Conservation (phyloP, 2,888 invertebrate genomes). For the Nudaria mundana region DNA sequence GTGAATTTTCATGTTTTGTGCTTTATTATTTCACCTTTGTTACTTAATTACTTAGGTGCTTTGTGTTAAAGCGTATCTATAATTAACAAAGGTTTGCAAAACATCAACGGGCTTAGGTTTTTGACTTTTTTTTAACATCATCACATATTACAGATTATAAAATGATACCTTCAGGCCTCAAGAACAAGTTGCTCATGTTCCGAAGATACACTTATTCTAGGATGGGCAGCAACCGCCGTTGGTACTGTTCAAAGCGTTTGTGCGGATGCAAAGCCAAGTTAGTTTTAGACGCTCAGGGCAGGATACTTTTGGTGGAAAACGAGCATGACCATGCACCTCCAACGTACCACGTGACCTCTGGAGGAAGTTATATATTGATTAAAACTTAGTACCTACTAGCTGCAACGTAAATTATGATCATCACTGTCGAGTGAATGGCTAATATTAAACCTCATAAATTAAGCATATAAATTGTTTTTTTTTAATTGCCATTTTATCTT, state of each 20-base stretch:
- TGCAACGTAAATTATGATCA: no score
- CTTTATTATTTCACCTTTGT: not conserved
- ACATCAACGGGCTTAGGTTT: no score
- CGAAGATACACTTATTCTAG: conserved; percentile 1
- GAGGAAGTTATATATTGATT: not conserved
- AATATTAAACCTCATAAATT: not conserved
- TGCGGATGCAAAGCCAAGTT: not conserved
- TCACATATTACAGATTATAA: conserved; percentile 2
- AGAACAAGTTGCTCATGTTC: conserved; percentile 2
- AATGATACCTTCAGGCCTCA: conserved; percentile 5
- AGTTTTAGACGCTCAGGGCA: not conserved
- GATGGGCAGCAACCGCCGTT: not conserved
- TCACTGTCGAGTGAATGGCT: no score
- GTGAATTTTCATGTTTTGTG: no score
- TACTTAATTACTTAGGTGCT: no score
- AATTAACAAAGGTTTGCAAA: no score
- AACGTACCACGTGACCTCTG: not conserved
- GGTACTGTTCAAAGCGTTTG: conserved; percentile 2
- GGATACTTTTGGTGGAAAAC: not conserved
- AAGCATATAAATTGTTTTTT: no score
- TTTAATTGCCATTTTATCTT: no score
- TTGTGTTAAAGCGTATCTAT: no score
- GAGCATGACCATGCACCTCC: not conserved
- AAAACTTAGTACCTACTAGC: not conserved
- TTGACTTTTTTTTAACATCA: no score